Evolutionary conservation across 2,888 invertebrate genomes (phyloP), one percentile per base, ranked within the genome.

Genomic region (Eurytoma adleriae): DNA sequence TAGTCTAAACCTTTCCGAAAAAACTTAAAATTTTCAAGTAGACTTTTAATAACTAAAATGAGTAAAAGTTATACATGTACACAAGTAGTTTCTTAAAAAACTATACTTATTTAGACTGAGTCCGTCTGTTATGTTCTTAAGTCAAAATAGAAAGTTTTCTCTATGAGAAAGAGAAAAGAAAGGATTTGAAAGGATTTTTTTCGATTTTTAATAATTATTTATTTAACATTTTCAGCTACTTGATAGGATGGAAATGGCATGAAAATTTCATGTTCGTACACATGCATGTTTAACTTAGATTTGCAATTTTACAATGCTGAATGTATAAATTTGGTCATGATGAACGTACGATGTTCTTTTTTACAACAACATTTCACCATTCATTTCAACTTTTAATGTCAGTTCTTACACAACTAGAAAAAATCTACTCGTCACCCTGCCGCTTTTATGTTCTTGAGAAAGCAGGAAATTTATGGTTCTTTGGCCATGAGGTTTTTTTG

Each of bases 201-300:
- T 59, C 18, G 18, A 56, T 69, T 81, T 71, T 78, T 78, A 66
- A 62, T 74, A 78, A 80, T 75, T 24, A 74, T 81, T 81, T 81
- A 77, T 77, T 81, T 71, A 78, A 81, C 78, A 62, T 61, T n/a
- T 75, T 81, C 70, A 59, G 56, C 61, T 75, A 67, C 20, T 78
- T 74, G 24, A 67, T 62, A 71, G 59, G 66, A 78, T 78, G 81
- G 81, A 78, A 78, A 64, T 52, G 67, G 24, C 71, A 71, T 81
- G 54, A 70, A 2, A 74, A 61, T 78, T 78, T 14, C 71, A 71
- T 66, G 18, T 75, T 74, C 70, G 74, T 70, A 69, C 27, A 40
- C 62, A 62, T 70, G 67, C 50, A 74, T 56, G 16, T 67, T 75
- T 50, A 62, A 70, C 50, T 59, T 80, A 56, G 62, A 80, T 56